Percentiles rank a stretch among this genome's conserved stretches.
phyloP scores from a whole-genome alignment of 2,113 vertebrate genomes.

The Caracal caracal region DNA sequence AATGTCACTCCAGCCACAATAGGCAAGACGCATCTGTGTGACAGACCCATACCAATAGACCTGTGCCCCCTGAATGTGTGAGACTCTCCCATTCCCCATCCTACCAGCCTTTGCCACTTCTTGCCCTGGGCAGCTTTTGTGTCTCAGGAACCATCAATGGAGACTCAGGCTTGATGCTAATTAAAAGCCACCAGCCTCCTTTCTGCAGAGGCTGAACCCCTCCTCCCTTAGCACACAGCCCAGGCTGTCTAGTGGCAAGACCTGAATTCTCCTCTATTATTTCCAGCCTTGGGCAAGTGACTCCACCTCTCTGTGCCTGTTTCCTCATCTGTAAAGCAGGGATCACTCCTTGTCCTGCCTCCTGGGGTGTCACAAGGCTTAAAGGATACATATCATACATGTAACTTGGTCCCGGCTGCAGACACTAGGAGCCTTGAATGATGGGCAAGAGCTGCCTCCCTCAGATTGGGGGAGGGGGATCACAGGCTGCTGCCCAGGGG shows the following conservation, averaged over 20 bases:
- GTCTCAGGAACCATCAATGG: background rate
- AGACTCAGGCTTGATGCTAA: background rate
- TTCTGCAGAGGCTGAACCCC: background rate
- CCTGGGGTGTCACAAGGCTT: background rate
- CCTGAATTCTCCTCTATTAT: background rate
- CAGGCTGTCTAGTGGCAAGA: background rate
- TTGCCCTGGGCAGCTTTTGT: background rate
- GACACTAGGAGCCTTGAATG: background rate
- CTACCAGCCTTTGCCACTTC: background rate
- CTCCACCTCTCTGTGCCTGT: background rate
- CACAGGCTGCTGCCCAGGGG: background rate
- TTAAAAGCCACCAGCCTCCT: background rate
- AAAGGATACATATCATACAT: background rate
- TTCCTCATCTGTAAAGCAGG: constrained; percentile 20
- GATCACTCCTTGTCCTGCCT: background rate
- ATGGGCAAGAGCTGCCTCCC: background rate
- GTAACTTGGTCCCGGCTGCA: background rate
- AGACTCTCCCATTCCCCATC: background rate
- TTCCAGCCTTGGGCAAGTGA: background rate
- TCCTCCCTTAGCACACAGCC: background rate
- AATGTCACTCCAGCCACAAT: background rate
- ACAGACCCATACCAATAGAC: background rate
- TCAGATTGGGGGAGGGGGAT: no score
- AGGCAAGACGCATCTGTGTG: background rate
- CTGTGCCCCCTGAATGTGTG: background rate